Conservation (phyloP, 2,888 invertebrate genomes). For the Hymenopus coronatus region DNA sequence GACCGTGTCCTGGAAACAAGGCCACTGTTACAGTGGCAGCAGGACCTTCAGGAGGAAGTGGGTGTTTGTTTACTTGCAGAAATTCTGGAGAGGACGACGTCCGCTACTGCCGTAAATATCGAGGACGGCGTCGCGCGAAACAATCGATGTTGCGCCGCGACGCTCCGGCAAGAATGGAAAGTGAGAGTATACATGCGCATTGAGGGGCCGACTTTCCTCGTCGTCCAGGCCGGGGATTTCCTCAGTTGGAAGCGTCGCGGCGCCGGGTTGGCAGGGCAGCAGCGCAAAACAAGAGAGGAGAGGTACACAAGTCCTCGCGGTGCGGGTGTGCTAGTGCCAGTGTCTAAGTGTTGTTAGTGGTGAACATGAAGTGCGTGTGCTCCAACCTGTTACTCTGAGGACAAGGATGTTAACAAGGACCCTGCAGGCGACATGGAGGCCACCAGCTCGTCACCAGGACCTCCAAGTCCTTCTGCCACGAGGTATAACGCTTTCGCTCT, state of each 20-base stretch:
- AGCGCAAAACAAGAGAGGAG: no score
- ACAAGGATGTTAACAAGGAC: conserved; percentile 4
- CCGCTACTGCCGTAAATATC: not conserved
- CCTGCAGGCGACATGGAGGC: conserved; percentile 24
- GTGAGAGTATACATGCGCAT: not conserved
- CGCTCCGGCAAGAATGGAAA: not conserved
- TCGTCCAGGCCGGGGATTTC: not conserved
- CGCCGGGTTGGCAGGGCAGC: not conserved
- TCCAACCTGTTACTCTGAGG: not conserved
- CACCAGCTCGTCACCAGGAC: conserved; percentile 29
- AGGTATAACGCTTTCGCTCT: conserved; percentile 1
- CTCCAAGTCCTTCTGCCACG: conserved; percentile 24
- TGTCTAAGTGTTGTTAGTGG: not conserved
- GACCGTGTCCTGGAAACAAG: not conserved
- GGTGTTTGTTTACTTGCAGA: conserved; percentile 9
- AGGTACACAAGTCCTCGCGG: not conserved
- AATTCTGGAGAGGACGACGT: not conserved
- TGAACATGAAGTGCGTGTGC: not conserved
- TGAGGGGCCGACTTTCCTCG: not conserved
- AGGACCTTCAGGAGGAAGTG: not conserved
- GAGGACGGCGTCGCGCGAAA: not conserved
- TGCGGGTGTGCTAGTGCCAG: not conserved
- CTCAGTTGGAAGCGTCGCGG: not conserved
- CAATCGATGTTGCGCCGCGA: not conserved
- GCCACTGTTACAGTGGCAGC: no score